Evolutionary conservation across 2,888 invertebrate species (phyloP), one percentile per base, ranked within the genome.

Genomic region (Cremastinae sp.): DNA sequence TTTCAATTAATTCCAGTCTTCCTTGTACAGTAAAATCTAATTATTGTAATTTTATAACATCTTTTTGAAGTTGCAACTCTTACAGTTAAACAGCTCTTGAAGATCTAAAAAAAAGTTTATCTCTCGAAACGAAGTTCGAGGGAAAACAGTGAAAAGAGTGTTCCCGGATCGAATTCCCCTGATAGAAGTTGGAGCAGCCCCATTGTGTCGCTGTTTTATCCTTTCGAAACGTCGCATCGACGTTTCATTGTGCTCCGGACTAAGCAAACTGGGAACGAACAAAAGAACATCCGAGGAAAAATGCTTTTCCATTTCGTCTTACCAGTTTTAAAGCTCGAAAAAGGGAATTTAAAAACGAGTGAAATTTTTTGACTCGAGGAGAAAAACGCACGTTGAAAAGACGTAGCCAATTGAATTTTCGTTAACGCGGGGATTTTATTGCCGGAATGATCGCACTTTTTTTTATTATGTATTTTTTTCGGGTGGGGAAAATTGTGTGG

Each of bases 101-200:
- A 14, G 16, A 36, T 47, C 12, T 16, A 3, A 12, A 22, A 54
- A 58, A 22, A 18, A 14, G 54, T 36, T 53, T 8, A 61, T 34
- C 10, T 28, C 45, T 10, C 10, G 58, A 41, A 20, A 38, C 10
- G 20, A 38, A 9, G n/a, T 9, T 38, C 12, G 64, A 41, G 56
- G 41, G 38, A 74, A 74, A 78, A 72, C 78, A 75, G 81, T 82
- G 80, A 82, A 81, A 83, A 79, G 74, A 78, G 58, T 47, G 79
- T 73, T 80, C 81, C 80, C 83, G 83, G 82, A 85, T 86, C 84
- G 84, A 80, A 83, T 82, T 82, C 82, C 80, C 81, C 84, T 85
- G 84, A 85, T 84, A 84, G 82, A 65, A 74, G 81, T 75, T 12
- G 12, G 38, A 28, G 41, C 51, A 12, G 38, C n/a, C n/a, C 56